phyloP scores from a whole-genome alignment of 2,797 vertebrate species.

The Enteromius anoplus region DNA sequence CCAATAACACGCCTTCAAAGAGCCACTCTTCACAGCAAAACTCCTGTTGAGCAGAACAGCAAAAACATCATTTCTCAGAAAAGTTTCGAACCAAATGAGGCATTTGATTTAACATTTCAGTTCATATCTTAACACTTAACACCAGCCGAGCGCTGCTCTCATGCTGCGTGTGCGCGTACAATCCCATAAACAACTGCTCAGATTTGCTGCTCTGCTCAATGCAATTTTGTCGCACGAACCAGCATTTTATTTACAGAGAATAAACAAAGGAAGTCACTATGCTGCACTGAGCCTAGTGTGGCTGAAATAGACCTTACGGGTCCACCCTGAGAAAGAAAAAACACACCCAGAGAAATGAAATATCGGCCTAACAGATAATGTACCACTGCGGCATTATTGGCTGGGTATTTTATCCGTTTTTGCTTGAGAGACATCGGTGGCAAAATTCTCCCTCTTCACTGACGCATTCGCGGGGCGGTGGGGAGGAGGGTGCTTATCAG shows the following conservation, averaged over 20 bases:
- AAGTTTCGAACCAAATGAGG: constrained; percentile 35
- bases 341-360: constrained; percentile 43
- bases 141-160: constrained; percentile 10
- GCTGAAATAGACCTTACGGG: constrained; percentile 24
- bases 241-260: constrained; percentile 36
- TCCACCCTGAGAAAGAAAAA: background rate
- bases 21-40: constrained; percentile 34
- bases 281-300: constrained; percentile 20
- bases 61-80: constrained; percentile 16
- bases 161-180: background rate
- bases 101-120: constrained; percentile 32
- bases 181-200: constrained; percentile 42
- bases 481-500: constrained; percentile 69
- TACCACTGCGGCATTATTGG: constrained; percentile 30
- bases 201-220: constrained; percentile 47
- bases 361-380: constrained; percentile 39
- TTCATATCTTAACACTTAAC: constrained; percentile 43
- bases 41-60: constrained; percentile 19
- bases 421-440: constrained; percentile 62
- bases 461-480: constrained; percentile 30
- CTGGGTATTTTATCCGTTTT: constrained; percentile 52
- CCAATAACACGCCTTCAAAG: constrained; percentile 43
- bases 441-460: constrained; percentile 58
- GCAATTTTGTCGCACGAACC: constrained; percentile 30
- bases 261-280: constrained; percentile 30